Evolutionary conservation across 2,888 invertebrate genomes (phyloP), one percentile per base, ranked within the genome.

Genomic region (Amiota minor): DNA sequence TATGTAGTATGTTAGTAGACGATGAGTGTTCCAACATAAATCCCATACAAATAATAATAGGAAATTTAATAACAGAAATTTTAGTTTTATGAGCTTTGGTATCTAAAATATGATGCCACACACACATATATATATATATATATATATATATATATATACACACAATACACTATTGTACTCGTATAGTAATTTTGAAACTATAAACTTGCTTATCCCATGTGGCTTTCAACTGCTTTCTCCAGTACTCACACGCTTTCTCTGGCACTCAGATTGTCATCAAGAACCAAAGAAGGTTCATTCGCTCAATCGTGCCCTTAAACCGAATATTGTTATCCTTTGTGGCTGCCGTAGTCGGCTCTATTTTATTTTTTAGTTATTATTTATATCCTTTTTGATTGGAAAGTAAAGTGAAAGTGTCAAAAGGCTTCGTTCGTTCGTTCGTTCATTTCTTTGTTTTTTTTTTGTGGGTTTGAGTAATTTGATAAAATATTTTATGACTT

Each of bases 401-500:
- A 85, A 83, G 85, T 86, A 83, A 85, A 85, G 80, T 82, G 86
- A 83, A 86, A 83, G 83, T 83, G 86, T 83, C 83, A 86, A 81
- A 35, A 83, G 78, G 76, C 79, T 84, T 68, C 35, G 20, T 12
- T 12, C 71, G n/a, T n/a, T 49, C 8, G 50, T 23, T 55, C 35
- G 55, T 55, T 55, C 16, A 55, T 23, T 61, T 62, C 47, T 23
- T 76, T 72, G 75, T 72, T 75, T 35, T 35, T 35, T 35, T 35
- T 6, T 35, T 73, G 72, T 69, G 61, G 73, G 75, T 69, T 75
- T 80, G 83, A 74, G 77, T 73, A 80, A 77, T 84, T 84, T 86
- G 84, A 85, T 86, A 86, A 86, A 86, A 85, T 79, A 84, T 84
- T 85, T 85, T 85, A 86, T 85, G 85, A 78, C 79, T 78, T 85